Conservation (phyloP, 1,140 invertebrate genomes). For the Heliconius congener region DNA sequence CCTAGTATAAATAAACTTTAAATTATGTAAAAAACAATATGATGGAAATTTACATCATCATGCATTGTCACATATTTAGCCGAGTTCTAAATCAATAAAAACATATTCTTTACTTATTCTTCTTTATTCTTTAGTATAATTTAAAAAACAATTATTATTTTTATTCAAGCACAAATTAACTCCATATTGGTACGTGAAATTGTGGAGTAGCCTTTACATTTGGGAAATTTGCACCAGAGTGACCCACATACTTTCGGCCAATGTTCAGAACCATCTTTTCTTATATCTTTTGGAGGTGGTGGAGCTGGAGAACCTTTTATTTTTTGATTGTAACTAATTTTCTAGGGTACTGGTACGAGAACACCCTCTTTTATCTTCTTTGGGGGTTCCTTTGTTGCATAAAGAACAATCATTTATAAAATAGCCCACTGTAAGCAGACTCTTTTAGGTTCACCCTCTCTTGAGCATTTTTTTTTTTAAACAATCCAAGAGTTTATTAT, state of each 20-base stretch:
- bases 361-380: slow-evolving; percentile 58
- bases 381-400: slow-evolving; percentile 52
- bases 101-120: slow-evolving; percentile 40
- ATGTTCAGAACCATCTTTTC: slow-evolving; percentile 49
- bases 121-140: slow-evolving; percentile 52
- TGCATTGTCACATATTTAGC: slow-evolving; percentile 47
- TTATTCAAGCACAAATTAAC: slow-evolving; percentile 49
- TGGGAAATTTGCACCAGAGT: slow-evolving; percentile 47
- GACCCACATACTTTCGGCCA: slow-evolving; percentile 52
- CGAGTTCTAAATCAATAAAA: slow-evolving; percentile 55
- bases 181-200: slow-evolving; percentile 48
- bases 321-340: slow-evolving; percentile 40
- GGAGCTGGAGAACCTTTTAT: slow-evolving; percentile 49
- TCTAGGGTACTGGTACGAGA: slow-evolving; percentile 49
- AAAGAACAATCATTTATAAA: slow-evolving; percentile 60
- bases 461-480: slow-evolving; percentile 54
- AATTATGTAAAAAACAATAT: background rate
- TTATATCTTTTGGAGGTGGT: slow-evolving; percentile 50
- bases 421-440: slow-evolving; percentile 53
- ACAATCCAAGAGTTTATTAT: slow-evolving; percentile 46
- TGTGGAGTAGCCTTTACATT: slow-evolving; percentile 53
- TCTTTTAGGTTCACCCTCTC: slow-evolving; percentile 49
- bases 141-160: slow-evolving; percentile 51
- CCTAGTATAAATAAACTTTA: no score
- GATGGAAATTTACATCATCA: slow-evolving; percentile 51